These are phyloP conservation scores for Steinernema scapterisci DNA, from an alignment of 2,888 invertebrate species.

Conservation along the genomic window DNA sequence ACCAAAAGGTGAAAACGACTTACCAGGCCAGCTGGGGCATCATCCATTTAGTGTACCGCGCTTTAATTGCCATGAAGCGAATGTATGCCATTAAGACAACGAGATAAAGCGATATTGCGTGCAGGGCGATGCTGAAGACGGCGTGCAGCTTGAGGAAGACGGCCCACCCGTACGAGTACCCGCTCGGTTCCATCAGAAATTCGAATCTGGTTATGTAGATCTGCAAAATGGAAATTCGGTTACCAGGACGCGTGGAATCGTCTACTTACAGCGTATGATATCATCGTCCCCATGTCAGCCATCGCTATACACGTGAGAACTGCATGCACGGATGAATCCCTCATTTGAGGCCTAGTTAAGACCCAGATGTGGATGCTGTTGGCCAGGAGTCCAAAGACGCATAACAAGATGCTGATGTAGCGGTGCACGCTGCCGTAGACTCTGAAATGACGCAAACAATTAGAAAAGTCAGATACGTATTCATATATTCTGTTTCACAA, in stretches of 20 bases:
- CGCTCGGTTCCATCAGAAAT: constrained; percentile 45
- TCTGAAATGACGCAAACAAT: constrained; percentile 37
- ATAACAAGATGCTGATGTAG: constrained; percentile 51
- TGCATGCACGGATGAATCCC: constrained; percentile 54
- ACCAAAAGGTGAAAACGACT: constrained; percentile 26
- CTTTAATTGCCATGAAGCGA: constrained; percentile 50
- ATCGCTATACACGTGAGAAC: constrained; percentile 54
- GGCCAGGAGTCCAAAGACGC: constrained; percentile 51
- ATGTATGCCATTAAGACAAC: constrained; percentile 63
- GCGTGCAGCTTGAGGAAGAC: constrained; percentile 56
- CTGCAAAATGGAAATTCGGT: constrained; percentile 47
- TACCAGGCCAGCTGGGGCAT: constrained; percentile 43
- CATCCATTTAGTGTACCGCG: constrained; percentile 42
- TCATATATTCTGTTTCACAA: too few species aligned
- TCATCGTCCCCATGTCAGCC: constrained; percentile 60
- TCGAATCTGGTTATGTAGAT: constrained; percentile 58
- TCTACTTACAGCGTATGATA: constrained; percentile 50
- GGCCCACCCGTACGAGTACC: constrained; percentile 55
- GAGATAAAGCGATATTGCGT: constrained; percentile 58
- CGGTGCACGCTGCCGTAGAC: constrained; percentile 52
- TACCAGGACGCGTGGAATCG: background rate
- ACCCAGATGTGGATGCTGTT: constrained; percentile 55
- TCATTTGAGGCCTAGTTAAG: constrained; percentile 53
- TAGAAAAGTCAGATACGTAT: too few species aligned
- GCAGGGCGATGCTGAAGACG: constrained; percentile 54